Evolutionary conservation across 2,113 vertebrate species (phyloP), one percentile per base, ranked within the genome.

Genomic region (Hippocampus comes): DNA sequence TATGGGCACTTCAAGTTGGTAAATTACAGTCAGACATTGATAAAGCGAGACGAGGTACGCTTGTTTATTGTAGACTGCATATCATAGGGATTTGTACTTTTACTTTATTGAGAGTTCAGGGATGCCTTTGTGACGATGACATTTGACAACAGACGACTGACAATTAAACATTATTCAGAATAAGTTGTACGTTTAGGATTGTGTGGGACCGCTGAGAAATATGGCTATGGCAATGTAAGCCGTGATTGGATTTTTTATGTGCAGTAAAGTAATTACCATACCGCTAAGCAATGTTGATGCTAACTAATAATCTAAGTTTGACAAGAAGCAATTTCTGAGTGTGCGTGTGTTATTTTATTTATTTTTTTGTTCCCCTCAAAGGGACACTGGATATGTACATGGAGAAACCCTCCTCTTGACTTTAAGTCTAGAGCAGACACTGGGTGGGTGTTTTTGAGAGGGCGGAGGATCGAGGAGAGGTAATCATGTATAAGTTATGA

Each of bases 401-500:
- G 66, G 41, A 64, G 46, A 55, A 71, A 75, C 67, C 55, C 56
- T 43, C 12, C 49, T 68, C 49, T 72, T 73, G 56, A 63, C 70
- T 74, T 71, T 71, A 63, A 63, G 61, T 80, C 63, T 73, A 9
- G 51, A 61, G 74, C 42, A 76, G 64, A 25, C 57, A 75, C 38
- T 79, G 56, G 75, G 49, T 43, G 46, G 42, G 70, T 82, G 41
- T 78, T 69, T 81, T 75, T 79, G 20, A 66, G 57, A 63, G 53
- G 68, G 70, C 72, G 77, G 70, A 83, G 81, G 76, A 80, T 68
- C 73, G 75, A 83, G 89, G 82, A 90, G 80, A 76, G 78, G 85
- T 79, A 72, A 90, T 91, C 93, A 94, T 93, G 93, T 94, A 95
- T 88, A 84, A 88, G 87, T 94, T 91, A 97, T 96, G 94, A 94